A percentile compares a stretch with the other conserved stretches of the same genome.
Evolutionary conservation across 2,797 vertebrate species (phyloP).

Genomic region (Nyctibius grandis): DNA sequence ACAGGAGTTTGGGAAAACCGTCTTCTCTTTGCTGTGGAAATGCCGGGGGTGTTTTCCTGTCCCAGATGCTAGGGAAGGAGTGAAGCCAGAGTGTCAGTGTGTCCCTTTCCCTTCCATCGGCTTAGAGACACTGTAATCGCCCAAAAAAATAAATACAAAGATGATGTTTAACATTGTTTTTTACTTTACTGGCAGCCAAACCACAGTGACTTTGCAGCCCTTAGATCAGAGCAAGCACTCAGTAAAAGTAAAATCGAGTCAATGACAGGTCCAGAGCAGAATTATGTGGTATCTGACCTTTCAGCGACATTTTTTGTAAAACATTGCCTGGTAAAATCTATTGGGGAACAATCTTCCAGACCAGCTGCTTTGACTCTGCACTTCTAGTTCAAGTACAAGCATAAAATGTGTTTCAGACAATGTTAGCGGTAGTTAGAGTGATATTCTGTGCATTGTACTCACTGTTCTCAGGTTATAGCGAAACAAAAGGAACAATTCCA

Average conservation of each 20-base stretch:
- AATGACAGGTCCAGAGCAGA: background rate
- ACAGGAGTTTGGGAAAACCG: background rate
- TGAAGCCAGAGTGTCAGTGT: background rate
- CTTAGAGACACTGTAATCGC: background rate
- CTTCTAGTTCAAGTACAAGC: background rate
- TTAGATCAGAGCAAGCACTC: background rate
- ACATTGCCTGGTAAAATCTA: background rate
- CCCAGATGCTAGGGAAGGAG: background rate
- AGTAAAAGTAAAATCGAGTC: background rate
- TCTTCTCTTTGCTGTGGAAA: background rate
- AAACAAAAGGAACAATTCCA: background rate
- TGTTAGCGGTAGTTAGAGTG: background rate
- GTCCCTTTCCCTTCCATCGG: background rate
- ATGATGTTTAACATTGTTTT: background rate
- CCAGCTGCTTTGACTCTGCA: background rate
- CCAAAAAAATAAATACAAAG: background rate
- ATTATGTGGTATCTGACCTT: background rate
- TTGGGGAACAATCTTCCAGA: background rate
- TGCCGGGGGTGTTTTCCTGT: background rate
- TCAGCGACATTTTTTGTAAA: background rate
- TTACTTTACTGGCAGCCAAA: background rate
- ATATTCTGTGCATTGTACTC: background rate
- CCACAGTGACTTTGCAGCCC: background rate
- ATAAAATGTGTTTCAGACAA: background rate
- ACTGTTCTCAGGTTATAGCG: background rate